Percentiles rank a stretch among this genome's conserved stretches.
Conservation (phyloP, 2,888 invertebrate species). For the Oscheius sp. region DNA sequence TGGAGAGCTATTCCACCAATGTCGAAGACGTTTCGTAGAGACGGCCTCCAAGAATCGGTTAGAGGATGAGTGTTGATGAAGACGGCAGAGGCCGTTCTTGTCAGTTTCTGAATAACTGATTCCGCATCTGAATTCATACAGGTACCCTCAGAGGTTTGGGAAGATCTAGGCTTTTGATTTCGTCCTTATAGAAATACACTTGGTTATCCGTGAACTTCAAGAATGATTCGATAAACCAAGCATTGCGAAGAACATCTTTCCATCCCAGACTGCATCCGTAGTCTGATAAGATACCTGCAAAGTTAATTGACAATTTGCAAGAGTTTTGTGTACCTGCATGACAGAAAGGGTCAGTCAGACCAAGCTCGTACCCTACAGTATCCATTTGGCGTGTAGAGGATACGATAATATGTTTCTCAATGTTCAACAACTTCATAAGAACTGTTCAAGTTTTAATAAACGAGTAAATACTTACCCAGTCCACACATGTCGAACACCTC, state of each 20-base stretch:
- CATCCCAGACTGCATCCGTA: conserved; percentile 11
- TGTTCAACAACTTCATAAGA: conserved; percentile 40
- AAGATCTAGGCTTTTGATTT: background rate
- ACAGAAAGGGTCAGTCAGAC: conserved; percentile 40
- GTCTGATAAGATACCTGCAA: conserved; percentile 35
- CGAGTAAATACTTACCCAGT: conserved; percentile 24
- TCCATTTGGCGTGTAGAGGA: conserved; percentile 55
- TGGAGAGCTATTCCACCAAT: conserved; percentile 51
- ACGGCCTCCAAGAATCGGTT: conserved; percentile 27
- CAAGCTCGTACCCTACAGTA: conserved; percentile 42
- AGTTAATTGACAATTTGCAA: background rate
- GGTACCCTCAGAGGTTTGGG: conserved; percentile 1
- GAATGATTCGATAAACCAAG: conserved; percentile 14
- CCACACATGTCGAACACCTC: conserved; percentile 58
- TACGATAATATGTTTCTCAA: conserved; percentile 48
- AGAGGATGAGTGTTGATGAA: conserved; percentile 32
- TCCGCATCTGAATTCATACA: background rate
- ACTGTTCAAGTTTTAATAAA: conserved; percentile 18
- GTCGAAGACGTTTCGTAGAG: conserved; percentile 36
- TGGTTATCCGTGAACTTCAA: conserved; percentile 27
- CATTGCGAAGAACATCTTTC: conserved; percentile 22
- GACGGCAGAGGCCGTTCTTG: conserved; percentile 6
- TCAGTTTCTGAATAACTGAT: background rate
- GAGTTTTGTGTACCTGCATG: conserved; percentile 39
- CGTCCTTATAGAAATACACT: conserved; percentile 19